These are phyloP conservation scores for Steatornis caripensis DNA, from an alignment of 2,113 vertebrate genomes.

Conservation along the genomic window DNA sequence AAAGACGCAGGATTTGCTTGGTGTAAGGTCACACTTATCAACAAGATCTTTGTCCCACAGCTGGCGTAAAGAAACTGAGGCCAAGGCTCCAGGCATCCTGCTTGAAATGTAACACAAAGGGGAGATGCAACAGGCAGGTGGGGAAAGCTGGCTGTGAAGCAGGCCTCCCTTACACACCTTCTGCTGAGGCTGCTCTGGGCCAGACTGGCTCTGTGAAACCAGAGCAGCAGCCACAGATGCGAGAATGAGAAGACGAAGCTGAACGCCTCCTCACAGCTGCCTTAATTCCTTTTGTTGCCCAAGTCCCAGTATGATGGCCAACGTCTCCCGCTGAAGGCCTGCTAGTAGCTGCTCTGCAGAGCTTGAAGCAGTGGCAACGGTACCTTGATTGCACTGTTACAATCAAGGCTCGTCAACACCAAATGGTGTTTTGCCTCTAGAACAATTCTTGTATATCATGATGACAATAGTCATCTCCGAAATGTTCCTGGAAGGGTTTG, in stretches of 20 bases:
- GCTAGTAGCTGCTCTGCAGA: neutral
- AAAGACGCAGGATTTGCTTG: neutral
- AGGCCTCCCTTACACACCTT: neutral
- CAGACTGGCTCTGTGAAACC: neutral
- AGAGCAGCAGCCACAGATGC: neutral
- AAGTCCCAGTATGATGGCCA: neutral
- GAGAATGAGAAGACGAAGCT: neutral
- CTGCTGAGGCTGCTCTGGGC: neutral
- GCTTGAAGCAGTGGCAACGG: rapidly evolving
- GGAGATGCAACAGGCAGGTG: neutral
- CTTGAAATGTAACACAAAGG: neutral
- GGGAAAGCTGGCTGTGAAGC: neutral
- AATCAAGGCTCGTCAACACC: neutral
- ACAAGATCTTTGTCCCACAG: neutral
- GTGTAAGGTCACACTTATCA: neutral
- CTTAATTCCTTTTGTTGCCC: neutral
- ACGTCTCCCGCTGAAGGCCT: neutral
- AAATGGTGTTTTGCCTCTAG: neutral
- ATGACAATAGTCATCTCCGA: neutral
- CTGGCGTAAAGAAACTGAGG: neutral
- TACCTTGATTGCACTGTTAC: neutral
- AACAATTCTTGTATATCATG: neutral
- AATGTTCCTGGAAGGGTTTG: neutral
- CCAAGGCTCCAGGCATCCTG: neutral
- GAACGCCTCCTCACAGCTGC: neutral